phyloP scores from a whole-genome alignment of 1,140 invertebrate genomes.

The Papilio xuthus region DNA sequence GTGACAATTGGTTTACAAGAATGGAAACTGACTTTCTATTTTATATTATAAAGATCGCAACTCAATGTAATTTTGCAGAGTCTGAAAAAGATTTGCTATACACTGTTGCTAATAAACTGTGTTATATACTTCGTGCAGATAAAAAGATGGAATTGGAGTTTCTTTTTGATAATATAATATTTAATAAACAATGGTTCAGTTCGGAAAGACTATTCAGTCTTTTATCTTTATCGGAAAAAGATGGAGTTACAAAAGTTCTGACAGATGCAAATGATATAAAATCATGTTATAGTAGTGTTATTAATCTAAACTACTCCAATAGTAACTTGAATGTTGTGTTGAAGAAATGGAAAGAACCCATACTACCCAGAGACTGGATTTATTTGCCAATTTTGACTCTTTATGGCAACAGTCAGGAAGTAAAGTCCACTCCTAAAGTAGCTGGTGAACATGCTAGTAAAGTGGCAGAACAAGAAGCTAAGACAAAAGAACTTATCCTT shows the following conservation, averaged over 20 bases:
- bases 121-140: constrained; percentile 79
- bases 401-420: constrained; percentile 80
- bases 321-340: constrained; percentile 57
- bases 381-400: constrained; percentile 84
- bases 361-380: constrained; percentile 86
- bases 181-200: constrained; percentile 82
- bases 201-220: constrained; percentile 79
- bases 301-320: constrained; percentile 70
- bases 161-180: constrained; percentile 80
- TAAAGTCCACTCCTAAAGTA: constrained; percentile 46
- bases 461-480: constrained; percentile 47
- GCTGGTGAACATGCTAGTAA: constrained; percentile 61
- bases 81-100: constrained; percentile 78
- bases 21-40: constrained; percentile 81
- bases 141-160: constrained; percentile 77
- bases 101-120: constrained; percentile 79
- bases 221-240: constrained; percentile 74
- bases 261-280: constrained; percentile 75
- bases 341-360: constrained; percentile 74
- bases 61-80: constrained; percentile 56
- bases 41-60: constrained; percentile 75
- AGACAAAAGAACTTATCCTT: constrained; percentile 73
- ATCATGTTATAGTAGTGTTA: constrained; percentile 77
- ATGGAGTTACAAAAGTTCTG: constrained; percentile 74
- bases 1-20: constrained; percentile 82